These are phyloP conservation scores for Varecia variegata DNA, from an alignment of 2,797 vertebrate genomes.

Conservation along the genomic window DNA sequence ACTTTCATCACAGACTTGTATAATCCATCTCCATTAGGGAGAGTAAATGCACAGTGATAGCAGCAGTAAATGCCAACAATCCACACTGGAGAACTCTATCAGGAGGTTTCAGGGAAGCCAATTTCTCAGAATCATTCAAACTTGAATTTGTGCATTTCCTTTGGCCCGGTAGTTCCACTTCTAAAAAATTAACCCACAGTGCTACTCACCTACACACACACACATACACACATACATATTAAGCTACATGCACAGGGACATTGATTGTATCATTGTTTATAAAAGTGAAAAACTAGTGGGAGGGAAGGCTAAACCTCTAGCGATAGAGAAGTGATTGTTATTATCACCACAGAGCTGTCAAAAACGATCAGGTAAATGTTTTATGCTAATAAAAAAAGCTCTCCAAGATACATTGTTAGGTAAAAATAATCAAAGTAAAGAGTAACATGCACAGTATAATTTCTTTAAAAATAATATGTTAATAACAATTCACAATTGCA, in stretches of 20 bases:
- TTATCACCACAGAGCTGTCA: neutral
- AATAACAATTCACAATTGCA: neutral
- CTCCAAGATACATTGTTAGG: neutral
- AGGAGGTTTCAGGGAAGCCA: slow-evolving; percentile 11
- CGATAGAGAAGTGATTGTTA: neutral
- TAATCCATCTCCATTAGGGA: slow-evolving; percentile 63
- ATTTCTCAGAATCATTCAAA: slow-evolving; percentile 35
- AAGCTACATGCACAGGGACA: neutral
- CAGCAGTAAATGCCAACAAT: slow-evolving; percentile 33
- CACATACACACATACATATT: neutral
- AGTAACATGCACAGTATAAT: neutral
- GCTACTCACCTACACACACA: neutral
- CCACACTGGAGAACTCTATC: neutral
- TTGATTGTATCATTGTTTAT: neutral
- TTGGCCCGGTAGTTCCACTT: neutral
- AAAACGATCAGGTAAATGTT: neutral
- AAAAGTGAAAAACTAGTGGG: neutral
- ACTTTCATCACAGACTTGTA: slow-evolving; percentile 61
- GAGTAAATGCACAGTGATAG: slow-evolving; percentile 2
- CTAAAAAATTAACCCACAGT: neutral
- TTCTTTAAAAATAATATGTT: slow-evolving; percentile 1
- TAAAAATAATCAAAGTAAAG: neutral
- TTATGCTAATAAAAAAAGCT: neutral
- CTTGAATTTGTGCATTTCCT: neutral
- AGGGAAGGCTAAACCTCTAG: neutral